Conservation (phyloP, 2,113 vertebrate genomes). For the Channa argus region DNA sequence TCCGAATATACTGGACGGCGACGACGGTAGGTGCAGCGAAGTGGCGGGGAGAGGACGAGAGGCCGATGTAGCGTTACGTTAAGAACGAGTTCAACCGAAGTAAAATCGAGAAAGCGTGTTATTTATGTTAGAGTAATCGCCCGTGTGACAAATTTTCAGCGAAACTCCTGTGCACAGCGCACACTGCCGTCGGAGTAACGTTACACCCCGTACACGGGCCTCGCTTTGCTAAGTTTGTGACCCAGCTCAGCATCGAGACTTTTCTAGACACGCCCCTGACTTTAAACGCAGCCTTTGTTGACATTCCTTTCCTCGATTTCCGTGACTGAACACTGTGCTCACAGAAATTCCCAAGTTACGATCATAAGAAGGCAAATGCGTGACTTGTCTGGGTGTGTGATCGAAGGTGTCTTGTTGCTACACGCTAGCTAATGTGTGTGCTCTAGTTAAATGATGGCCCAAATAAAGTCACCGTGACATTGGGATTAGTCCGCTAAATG, state of each 20-base stretch:
- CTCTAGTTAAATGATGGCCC: not conserved
- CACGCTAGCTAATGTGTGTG: not conserved
- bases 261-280: slow-evolving; percentile 24
- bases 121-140: too few relatives aligned
- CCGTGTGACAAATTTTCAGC: too few relatives aligned
- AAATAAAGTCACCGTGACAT: too few relatives aligned
- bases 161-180: too few relatives aligned
- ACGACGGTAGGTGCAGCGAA: slow-evolving; percentile 73
- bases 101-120: not conserved
- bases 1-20: slow-evolving; percentile 78
- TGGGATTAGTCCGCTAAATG: too few relatives aligned
- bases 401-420: not conserved
- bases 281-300: not conserved
- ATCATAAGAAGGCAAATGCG: not conserved
- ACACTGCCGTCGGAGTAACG: not conserved
- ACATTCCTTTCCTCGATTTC: too few relatives aligned
- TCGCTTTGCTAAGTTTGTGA: too few relatives aligned
- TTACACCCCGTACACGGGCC: not conserved
- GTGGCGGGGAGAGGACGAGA: too few relatives aligned
- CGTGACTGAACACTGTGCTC: too few relatives aligned
- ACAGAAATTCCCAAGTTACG: too few relatives aligned
- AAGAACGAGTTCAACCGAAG: slow-evolving; percentile 1
- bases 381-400: not conserved
- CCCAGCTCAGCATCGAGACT: not conserved
- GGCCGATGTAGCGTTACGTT: not conserved